These are phyloP conservation scores for Trichopria drosophilae DNA, from an alignment of 2,888 invertebrate genomes.

Conservation along the genomic window DNA sequence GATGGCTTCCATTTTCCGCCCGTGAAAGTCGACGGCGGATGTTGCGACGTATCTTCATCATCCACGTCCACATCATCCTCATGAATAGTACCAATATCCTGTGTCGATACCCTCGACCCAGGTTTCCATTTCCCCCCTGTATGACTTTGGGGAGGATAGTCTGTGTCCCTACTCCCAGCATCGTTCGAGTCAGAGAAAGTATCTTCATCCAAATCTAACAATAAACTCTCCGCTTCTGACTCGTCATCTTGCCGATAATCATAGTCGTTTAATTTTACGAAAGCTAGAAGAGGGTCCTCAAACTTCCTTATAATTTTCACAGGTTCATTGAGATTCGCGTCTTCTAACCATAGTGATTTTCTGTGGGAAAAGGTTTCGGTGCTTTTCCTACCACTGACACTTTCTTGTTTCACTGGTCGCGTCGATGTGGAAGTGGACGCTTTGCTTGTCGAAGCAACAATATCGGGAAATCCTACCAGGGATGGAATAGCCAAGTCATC, in stretches of 20 bases:
- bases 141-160: constrained; percentile 62
- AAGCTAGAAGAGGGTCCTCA: constrained; percentile 19
- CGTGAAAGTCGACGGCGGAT: constrained; percentile 62
- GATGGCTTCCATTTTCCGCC: constrained; percentile 70
- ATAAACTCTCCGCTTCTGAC: constrained; percentile 44
- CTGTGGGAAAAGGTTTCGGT: no score
- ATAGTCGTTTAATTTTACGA: constrained; percentile 43
- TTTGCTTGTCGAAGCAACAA: constrained; percentile 43
- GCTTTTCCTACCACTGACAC: constrained; percentile 33
- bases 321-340: constrained; percentile 49
- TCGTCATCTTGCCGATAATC: constrained; percentile 52
- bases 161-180: constrained; percentile 54
- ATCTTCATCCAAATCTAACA: constrained; percentile 58
- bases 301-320: no score
- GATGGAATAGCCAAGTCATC: constrained; percentile 54
- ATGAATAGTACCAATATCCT: no score
- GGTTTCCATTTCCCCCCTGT: constrained; percentile 80
- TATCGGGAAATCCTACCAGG: constrained; percentile 54
- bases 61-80: constrained; percentile 50
- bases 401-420: constrained; percentile 16
- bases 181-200: constrained; percentile 63
- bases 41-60: constrained; percentile 41
- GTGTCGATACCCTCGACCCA: constrained; percentile 46
- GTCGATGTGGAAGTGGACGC: constrained; percentile 10
- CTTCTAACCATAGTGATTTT: constrained; percentile 53